Base-by-base conservation (phyloP, 2,113 vertebrate genomes). In the Myiozetetes cayanensis region DNA sequence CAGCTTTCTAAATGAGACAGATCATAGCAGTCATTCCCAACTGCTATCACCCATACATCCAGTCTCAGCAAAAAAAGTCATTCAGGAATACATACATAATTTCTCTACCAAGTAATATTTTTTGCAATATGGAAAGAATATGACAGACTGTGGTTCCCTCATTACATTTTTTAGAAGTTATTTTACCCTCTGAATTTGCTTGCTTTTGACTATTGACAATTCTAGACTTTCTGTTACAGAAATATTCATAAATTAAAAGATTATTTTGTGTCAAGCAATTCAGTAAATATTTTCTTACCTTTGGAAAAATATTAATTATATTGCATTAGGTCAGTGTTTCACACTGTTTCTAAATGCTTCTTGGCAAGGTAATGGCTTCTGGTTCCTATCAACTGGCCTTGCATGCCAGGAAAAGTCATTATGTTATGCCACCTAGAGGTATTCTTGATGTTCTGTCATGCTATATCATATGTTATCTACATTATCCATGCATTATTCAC, bases 381-480 rank as follows among this genome's bases (percentile, higher is more conserved):
- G 30, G 12, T 87, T 96, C 46, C 25, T 68, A 58, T 65, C 53
- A 61, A 53, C 25, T 66, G 62, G 23, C 65, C 23, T 85, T 93
- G 19, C n/a, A 28, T 33, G 47, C 14, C 28, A 79, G 58, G 21
- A 87, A 89, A 87, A 87, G 33, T 74, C 85, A 94, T 52, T 58
- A 55, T 46, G 22, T 89, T 83, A 70, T 92, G 81, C 77, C 56
- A 96, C 84, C 62, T 85, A 91, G 67, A 90, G 81, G 67, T 68
- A 74, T 53, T 53, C 35, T 91, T 90, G 62, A 31, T 55, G 12
- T 68, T n/a, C 25, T 44, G 41, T 59, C 31, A 59, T 41, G 25
- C 2, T 67, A 21, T 72, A 28, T 55, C 39, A 59, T 79, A 10
- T 14, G 67, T 74, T 49, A 27, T 62, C 17, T 75, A 30, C 44